Evolutionary conservation across 2,797 vertebrate species (phyloP).

Genomic region (Balearica regulorum): DNA sequence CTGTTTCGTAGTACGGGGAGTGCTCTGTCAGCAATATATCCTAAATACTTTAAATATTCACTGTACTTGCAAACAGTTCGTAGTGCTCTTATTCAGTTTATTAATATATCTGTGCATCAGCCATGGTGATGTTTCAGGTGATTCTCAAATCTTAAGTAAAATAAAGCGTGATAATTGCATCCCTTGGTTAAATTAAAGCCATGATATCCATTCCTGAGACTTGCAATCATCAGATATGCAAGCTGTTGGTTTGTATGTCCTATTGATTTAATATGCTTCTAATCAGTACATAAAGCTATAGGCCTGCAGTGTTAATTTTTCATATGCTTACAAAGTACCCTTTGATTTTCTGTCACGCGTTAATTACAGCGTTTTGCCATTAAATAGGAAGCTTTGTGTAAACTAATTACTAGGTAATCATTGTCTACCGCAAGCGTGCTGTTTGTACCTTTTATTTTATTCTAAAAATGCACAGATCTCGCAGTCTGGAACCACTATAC

Average conservation of each 20-base stretch:
- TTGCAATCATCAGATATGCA: conserved; percentile 71
- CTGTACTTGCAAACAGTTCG: conserved; percentile 15
- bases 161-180: conserved; percentile 42
- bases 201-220: conserved; percentile 43
- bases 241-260: conserved; percentile 82
- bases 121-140: conserved; percentile 14
- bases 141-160: conserved; percentile 22
- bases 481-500: conserved; percentile 86
- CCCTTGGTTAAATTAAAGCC: conserved; percentile 45
- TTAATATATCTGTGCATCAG: conserved; percentile 25
- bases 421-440: conserved; percentile 88
- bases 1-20: neutral
- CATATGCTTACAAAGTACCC: conserved; percentile 96
- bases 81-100: conserved; percentile 28
- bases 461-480: conserved; percentile 85
- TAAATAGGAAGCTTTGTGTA: conserved; percentile 98
- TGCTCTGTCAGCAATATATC: neutral
- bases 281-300: conserved; percentile 89
- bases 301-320: conserved; percentile 92
- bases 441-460: conserved; percentile 93
- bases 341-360: conserved; percentile 99
- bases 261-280: conserved; percentile 89
- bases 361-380: conserved; percentile 98
- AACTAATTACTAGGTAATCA: conserved; percentile 99
- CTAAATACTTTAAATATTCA: conserved; percentile 32